Evolutionary conservation across 1,140 invertebrate genomes (phyloP).

Genomic region (Trichonephila clavipes): DNA sequence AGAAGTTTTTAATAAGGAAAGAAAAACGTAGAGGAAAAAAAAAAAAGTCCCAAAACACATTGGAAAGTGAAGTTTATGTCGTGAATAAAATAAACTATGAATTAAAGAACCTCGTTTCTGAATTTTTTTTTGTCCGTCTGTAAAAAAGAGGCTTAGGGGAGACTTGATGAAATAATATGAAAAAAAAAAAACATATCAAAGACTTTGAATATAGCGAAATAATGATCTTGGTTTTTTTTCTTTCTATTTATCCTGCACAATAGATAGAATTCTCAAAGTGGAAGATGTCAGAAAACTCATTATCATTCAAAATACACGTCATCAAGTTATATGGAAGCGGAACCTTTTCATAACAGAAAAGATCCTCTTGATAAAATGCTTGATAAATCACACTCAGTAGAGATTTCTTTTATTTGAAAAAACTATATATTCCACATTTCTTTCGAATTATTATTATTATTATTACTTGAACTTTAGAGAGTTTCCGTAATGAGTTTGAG

Average conservation of each 20-base stretch:
- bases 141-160: neutral
- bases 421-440: neutral
- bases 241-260: neutral
- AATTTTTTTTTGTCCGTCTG: neutral
- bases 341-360: constrained; percentile 34
- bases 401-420: neutral
- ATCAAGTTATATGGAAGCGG: constrained; percentile 24
- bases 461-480: neutral
- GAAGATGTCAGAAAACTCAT: constrained; percentile 52
- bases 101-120: neutral
- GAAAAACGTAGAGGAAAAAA: neutral
- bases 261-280: neutral
- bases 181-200: neutral
- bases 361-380: constrained; percentile 47
- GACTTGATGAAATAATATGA: neutral
- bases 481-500: neutral
- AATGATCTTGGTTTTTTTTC: constrained; percentile 34
- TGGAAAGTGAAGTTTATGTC: neutral
- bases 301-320: constrained; percentile 52
- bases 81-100: neutral
- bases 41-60: neutral
- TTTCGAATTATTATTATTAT: neutral
- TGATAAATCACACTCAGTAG: neutral
- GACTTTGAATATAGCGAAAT: constrained; percentile 23
- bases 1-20: neutral